Evolutionary conservation across 2,113 vertebrate species (phyloP).

Genomic region (Macaca fascicularis): DNA sequence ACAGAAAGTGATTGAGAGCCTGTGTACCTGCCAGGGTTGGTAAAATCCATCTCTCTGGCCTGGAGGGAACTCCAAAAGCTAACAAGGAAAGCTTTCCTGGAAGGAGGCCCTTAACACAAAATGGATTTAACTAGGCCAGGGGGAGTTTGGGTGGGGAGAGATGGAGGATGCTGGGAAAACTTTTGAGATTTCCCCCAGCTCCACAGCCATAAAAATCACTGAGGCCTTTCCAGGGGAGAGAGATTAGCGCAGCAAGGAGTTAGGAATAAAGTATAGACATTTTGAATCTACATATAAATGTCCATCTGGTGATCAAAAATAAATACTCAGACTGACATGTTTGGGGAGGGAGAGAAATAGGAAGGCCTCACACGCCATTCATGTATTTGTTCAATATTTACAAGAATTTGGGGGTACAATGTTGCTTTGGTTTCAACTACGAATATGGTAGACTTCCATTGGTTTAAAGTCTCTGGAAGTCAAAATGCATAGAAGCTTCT

Average conservation of each 20-base stretch:
- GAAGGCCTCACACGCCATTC: not conserved
- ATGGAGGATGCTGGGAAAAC: not conserved
- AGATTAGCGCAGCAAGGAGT: not conserved
- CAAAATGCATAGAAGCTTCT: not conserved
- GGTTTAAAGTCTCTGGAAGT: not conserved
- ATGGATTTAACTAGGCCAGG: not conserved
- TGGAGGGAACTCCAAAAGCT: not conserved
- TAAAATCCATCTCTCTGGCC: not conserved
- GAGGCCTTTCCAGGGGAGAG: not conserved
- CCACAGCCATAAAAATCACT: not conserved
- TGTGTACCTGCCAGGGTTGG: not conserved
- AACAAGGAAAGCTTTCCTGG: not conserved
- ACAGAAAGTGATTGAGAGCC: not conserved
- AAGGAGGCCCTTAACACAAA: not conserved
- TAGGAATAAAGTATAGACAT: not conserved
- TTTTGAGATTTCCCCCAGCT: not conserved
- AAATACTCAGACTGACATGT: not conserved
- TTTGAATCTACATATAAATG: not conserved
- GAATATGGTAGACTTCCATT: not conserved
- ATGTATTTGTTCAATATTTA: not conserved
- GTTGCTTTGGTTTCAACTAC: not conserved
- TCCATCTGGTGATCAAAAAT: slow-evolving; percentile 7
- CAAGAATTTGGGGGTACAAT: not conserved
- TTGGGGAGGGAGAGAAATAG: not conserved
- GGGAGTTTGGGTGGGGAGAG: not conserved